Evolutionary conservation across 2,113 vertebrate species (phyloP).

Genomic region (Gambusia affinis): DNA sequence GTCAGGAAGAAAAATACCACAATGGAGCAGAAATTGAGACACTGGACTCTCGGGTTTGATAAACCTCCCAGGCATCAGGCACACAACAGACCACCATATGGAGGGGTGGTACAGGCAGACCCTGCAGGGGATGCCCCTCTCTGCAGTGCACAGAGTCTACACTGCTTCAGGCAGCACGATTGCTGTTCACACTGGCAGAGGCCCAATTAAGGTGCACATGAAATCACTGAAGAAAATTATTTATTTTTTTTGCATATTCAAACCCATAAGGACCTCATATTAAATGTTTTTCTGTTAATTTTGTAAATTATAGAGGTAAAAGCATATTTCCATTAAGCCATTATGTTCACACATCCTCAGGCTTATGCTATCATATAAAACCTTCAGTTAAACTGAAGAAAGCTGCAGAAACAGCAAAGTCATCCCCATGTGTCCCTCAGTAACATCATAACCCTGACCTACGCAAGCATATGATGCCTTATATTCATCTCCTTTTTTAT

Average conservation of each 20-base stretch:
- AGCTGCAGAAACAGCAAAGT: slow-evolving; percentile 58
- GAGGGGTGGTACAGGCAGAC: slow-evolving; percentile 53
- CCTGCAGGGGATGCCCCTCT: slow-evolving; percentile 67
- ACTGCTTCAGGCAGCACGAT: slow-evolving; percentile 49
- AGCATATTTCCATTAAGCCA: not conserved
- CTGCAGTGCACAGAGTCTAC: slow-evolving; percentile 58
- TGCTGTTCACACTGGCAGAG: slow-evolving; percentile 35
- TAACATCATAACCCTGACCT: slow-evolving; percentile 54
- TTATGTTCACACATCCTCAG: slow-evolving; percentile 54
- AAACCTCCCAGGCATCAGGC: slow-evolving; percentile 40
- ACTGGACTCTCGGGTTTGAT: slow-evolving; percentile 70
- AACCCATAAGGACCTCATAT: not conserved
- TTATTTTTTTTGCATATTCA: not conserved
- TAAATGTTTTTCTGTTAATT: not conserved
- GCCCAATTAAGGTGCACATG: slow-evolving; percentile 34
- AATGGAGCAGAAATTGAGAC: slow-evolving; percentile 69
- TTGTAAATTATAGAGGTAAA: not conserved
- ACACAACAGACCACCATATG: slow-evolving; percentile 71
- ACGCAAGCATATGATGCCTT: slow-evolving; percentile 44
- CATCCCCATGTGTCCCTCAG: slow-evolving; percentile 68
- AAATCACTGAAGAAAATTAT: slow-evolving; percentile 31
- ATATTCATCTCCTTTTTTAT: not conserved
- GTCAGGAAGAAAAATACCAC: slow-evolving; percentile 72
- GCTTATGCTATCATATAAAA: slow-evolving; percentile 56
- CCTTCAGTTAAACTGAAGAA: slow-evolving; percentile 73